Conservation (phyloP, 1,140 invertebrate species). For the Drosophila neocordata region DNA sequence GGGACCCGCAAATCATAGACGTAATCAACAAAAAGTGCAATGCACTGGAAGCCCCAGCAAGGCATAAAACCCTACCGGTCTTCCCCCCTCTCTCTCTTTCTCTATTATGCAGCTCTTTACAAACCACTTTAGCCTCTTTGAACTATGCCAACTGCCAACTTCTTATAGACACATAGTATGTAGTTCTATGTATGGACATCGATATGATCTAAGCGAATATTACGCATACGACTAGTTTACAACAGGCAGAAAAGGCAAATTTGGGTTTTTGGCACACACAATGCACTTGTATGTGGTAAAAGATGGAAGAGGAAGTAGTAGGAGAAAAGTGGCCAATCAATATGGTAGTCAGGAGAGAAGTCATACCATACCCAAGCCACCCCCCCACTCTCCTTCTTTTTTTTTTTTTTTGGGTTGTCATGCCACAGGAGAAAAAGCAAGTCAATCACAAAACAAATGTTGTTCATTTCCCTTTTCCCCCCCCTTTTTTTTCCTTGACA, state of each 20-base stretch:
- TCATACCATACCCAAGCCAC: neutral
- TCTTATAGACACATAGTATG: neutral
- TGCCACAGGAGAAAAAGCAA: neutral
- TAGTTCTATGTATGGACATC: neutral
- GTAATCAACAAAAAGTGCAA: constrained; percentile 62
- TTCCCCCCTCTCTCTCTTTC: neutral
- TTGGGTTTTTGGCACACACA: constrained; percentile 63
- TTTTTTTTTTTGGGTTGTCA: constrained; percentile 29
- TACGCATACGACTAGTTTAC: constrained; percentile 55
- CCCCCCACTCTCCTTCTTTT: constrained; percentile 12
- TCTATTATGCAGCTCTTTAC: neutral
- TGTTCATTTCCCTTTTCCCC: constrained; percentile 18
- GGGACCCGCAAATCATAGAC: constrained; percentile 14
- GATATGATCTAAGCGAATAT: constrained; percentile 54
- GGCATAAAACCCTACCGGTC: constrained; percentile 15
- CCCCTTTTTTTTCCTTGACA: neutral
- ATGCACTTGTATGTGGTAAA: constrained; percentile 10
- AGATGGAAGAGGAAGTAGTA: constrained; percentile 2
- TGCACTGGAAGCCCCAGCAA: constrained; percentile 56
- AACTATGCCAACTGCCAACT: neutral
- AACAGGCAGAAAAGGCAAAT: constrained; percentile 30
- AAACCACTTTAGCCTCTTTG: neutral
- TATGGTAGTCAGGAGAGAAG: constrained; percentile 56
- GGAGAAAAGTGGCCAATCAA: constrained; percentile 60
- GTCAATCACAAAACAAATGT: constrained; percentile 18